Conservation (phyloP, 2,113 vertebrate species). For the Helogale parvula region DNA sequence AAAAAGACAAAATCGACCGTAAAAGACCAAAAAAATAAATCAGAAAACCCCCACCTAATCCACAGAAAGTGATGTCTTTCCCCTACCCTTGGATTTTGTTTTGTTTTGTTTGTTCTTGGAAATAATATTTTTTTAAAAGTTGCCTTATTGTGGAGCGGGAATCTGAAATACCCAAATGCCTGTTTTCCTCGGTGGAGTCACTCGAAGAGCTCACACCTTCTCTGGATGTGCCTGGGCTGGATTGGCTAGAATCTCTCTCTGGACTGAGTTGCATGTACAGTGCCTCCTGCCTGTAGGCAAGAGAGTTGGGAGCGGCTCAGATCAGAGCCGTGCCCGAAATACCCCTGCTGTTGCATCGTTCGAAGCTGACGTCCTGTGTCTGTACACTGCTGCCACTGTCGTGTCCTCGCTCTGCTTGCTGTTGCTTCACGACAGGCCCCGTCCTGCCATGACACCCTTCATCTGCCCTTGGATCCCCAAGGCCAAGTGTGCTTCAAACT, state of each 20-base stretch:
- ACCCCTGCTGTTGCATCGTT: slow-evolving; percentile 54
- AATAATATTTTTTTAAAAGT: slow-evolving; percentile 86
- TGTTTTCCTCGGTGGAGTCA: slow-evolving; percentile 75
- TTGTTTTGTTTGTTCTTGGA: slow-evolving; percentile 87
- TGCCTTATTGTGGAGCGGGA: slow-evolving; percentile 90
- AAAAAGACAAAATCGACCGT: slow-evolving; percentile 53
- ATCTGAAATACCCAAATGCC: slow-evolving; percentile 74
- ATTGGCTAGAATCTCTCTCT: slow-evolving; percentile 55
- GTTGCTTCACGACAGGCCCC: not conserved
- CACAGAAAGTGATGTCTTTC: slow-evolving; percentile 80
- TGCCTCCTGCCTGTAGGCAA: slow-evolving; percentile 42
- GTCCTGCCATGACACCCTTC: slow-evolving; percentile 29
- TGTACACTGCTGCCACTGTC: slow-evolving; percentile 63
- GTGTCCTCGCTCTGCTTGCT: slow-evolving; percentile 59
- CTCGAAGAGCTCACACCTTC: slow-evolving; percentile 51
- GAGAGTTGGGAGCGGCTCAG: slow-evolving; percentile 35
- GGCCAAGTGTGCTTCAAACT: slow-evolving; percentile 65
- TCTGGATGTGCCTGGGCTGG: slow-evolving; percentile 72
- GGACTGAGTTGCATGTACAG: slow-evolving; percentile 68
- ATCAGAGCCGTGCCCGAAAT: not conserved
- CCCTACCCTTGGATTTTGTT: slow-evolving; percentile 60
- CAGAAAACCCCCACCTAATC: slow-evolving; percentile 65
- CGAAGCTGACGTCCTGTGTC: slow-evolving; percentile 70
- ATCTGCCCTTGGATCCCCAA: slow-evolving; percentile 49
- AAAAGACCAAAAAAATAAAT: slow-evolving; percentile 67